A percentile compares a stretch with the other conserved stretches of the same genome.
phyloP scores from a whole-genome alignment of 2,888 invertebrate genomes.

The Tipula lateralis region DNA sequence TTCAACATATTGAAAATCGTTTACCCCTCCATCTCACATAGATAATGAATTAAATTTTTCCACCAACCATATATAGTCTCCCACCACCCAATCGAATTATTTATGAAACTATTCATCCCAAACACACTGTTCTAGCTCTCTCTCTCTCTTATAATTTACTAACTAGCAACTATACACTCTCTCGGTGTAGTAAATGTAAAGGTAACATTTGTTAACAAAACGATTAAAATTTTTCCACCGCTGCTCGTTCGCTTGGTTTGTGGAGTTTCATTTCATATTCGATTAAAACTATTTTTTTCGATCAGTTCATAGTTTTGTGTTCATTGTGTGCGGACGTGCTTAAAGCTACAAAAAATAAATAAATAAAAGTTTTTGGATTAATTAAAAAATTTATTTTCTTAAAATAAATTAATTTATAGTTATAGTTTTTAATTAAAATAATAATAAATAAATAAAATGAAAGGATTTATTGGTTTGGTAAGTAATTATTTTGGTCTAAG shows the following conservation, averaged over 20 bases:
- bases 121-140: too few relatives aligned
- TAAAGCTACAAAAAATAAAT: neutral
- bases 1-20: neutral
- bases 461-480: slow-evolving; percentile 19
- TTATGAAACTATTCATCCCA: neutral
- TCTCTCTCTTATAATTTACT: neutral
- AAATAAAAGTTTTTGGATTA: neutral
- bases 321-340: neutral
- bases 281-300: neutral
- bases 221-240: neutral
- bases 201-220: neutral
- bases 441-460: neutral
- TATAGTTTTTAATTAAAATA: slow-evolving; percentile 4
- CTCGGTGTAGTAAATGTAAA: too few relatives aligned
- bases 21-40: neutral
- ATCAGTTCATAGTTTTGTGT: neutral
- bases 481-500: neutral
- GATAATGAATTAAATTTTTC: neutral
- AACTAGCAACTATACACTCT: neutral
- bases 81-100: neutral
- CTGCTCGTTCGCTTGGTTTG: neutral
- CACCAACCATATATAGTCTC: neutral
- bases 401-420: neutral
- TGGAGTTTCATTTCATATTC: neutral
- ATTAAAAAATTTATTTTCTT: neutral